Evolutionary conservation across 2,113 vertebrate species (phyloP).

Genomic region (Passerina amoena): DNA sequence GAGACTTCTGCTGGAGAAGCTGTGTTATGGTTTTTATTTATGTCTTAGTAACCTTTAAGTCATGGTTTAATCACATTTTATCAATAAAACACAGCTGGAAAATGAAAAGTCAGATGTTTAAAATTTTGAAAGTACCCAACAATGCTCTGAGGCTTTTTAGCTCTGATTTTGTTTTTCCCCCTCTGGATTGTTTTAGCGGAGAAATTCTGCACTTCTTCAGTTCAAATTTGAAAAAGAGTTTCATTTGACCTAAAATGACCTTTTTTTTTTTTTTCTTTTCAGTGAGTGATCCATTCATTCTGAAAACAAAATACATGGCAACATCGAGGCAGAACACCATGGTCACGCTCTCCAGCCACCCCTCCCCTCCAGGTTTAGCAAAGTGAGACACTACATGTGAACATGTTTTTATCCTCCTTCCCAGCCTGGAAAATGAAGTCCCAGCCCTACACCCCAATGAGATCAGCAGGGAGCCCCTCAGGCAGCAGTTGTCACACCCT

Average conservation of each 20-base stretch:
- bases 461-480: not conserved
- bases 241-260: not conserved
- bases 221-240: not conserved
- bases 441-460: not conserved
- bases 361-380: not conserved
- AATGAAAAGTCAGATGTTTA: not conserved
- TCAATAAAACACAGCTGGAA: slow-evolving; percentile 1
- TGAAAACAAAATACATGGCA: not conserved
- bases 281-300: not conserved
- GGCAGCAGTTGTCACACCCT: not conserved
- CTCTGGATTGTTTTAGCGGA: not conserved
- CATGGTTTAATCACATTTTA: not conserved
- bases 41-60: not conserved
- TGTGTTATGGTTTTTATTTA: not conserved
- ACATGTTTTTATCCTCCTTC: not conserved
- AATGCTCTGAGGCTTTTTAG: not conserved
- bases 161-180: not conserved
- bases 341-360: not conserved
- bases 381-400: not conserved
- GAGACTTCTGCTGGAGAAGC: not conserved
- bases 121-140: not conserved
- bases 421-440: not conserved
- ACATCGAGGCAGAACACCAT: not conserved
- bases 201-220: not conserved
- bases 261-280: not conserved